Evolutionary conservation across 2,797 vertebrate genomes (phyloP).

Genomic region (Anniella stebbinsi): DNA sequence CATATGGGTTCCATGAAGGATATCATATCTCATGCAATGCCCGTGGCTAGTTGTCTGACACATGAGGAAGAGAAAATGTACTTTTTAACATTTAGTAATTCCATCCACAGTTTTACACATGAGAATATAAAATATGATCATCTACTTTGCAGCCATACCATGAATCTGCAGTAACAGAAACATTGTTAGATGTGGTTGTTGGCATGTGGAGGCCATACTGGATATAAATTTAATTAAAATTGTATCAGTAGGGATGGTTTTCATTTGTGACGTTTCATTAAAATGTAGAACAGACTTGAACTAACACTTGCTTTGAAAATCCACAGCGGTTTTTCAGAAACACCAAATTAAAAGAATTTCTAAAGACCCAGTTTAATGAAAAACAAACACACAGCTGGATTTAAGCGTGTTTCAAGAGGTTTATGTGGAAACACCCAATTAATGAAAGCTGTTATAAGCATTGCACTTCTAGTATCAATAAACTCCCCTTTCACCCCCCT

Average conservation of each 20-base stretch:
- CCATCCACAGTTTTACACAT: neutral
- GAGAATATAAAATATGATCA: slow-evolving; percentile 18
- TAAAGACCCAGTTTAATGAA: slow-evolving; percentile 60
- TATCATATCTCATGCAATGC: neutral
- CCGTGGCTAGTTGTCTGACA: slow-evolving; percentile 6
- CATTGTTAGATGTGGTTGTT: slow-evolving; percentile 35
- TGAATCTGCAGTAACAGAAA: slow-evolving; percentile 14
- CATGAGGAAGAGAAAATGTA: neutral
- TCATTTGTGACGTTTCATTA: slow-evolving; percentile 61
- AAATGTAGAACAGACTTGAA: slow-evolving; percentile 61
- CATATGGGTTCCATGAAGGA: neutral
- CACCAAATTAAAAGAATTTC: slow-evolving; percentile 49
- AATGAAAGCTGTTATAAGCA: slow-evolving; percentile 24
- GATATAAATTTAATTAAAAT: slow-evolving; percentile 59
- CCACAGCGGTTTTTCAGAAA: slow-evolving; percentile 51
- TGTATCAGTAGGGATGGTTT: slow-evolving; percentile 55
- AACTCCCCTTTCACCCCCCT: neutral
- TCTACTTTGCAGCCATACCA: slow-evolving; percentile 11
- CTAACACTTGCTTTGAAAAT: slow-evolving; percentile 58
- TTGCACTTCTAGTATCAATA: slow-evolving; percentile 3
- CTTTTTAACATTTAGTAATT: slow-evolving; percentile 32
- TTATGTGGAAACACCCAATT: slow-evolving; percentile 27
- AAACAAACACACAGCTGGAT: slow-evolving; percentile 64
- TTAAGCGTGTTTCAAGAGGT: slow-evolving; percentile 45
- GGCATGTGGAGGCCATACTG: slow-evolving; percentile 60